Evolutionary conservation across 2,113 vertebrate species (phyloP).

Genomic region (Eublepharis macularius): DNA sequence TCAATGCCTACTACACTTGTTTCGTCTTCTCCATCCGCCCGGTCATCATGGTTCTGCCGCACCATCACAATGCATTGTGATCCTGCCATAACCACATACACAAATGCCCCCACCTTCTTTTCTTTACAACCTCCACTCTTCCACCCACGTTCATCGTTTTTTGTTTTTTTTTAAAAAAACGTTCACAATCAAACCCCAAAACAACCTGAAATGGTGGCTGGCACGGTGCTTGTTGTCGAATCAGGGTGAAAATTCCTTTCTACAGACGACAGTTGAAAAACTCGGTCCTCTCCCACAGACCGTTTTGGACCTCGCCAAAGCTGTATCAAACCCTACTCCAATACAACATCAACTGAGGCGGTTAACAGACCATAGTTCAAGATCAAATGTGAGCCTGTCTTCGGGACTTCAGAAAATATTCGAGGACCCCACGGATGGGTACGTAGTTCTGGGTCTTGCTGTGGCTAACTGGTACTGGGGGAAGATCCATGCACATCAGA

Average conservation of each 20-base stretch:
- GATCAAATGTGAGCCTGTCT: constrained; percentile 90
- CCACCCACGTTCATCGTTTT: constrained; percentile 73
- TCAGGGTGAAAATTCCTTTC: constrained; percentile 99
- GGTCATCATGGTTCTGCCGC: constrained; percentile 84
- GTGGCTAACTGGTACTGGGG: too few relatives aligned
- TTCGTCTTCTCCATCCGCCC: constrained; percentile 82
- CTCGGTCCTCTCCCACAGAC: constrained; percentile 94
- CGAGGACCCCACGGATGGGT: constrained; percentile 91
- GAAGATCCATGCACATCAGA: neutral
- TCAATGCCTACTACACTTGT: constrained; percentile 74
- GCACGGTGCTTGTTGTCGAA: constrained; percentile 82
- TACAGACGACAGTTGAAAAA: constrained; percentile 96
- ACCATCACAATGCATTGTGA: constrained; percentile 87
- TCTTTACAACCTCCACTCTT: constrained; percentile 77
- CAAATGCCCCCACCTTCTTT: constrained; percentile 75
- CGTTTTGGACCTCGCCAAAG: constrained; percentile 90
- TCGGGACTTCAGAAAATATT: constrained; percentile 95
- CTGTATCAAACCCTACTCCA: constrained; percentile 84
- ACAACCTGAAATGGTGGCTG: constrained; percentile 63
- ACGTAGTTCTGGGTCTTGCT: constrained; percentile 38
- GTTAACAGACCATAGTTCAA: constrained; percentile 86
- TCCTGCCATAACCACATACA: constrained; percentile 77
- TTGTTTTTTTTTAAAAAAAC: neutral
- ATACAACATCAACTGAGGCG: constrained; percentile 86
- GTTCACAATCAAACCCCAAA: constrained; percentile 52